Conservation (phyloP, 2,113 vertebrate genomes). For the Bubo bubo region DNA sequence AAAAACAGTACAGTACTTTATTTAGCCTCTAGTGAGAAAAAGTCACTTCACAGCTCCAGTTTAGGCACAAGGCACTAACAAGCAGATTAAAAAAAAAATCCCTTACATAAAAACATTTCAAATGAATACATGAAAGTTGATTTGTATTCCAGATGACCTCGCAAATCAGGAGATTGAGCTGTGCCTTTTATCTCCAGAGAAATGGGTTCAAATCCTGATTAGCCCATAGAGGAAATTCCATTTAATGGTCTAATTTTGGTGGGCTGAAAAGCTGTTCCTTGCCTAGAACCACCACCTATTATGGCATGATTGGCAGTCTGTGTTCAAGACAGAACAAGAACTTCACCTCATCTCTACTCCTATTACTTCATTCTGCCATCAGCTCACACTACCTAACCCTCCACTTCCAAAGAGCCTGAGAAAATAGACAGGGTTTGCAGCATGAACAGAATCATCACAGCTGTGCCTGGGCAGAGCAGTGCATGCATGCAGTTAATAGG, state of each 20-base stretch:
- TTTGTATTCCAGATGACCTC: conserved; percentile 48
- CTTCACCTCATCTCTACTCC: conserved; percentile 49
- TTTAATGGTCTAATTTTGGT: conserved; percentile 51
- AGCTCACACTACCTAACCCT: conserved; percentile 12
- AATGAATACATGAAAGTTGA: conserved; percentile 32
- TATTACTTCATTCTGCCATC: conserved; percentile 55
- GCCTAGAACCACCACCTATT: conserved; percentile 47
- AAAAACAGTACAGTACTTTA: conserved; percentile 65
- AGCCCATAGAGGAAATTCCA: conserved; percentile 55
- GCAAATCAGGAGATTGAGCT: conserved; percentile 32
- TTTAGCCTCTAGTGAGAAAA: conserved; percentile 55
- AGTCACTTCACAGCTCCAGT: conserved; percentile 41
- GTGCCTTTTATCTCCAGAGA: conserved; percentile 44
- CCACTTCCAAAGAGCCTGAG: conserved; percentile 44
- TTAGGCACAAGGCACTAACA: conserved; percentile 14
- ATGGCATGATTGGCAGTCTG: conserved; percentile 52
- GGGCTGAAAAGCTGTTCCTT: conserved; percentile 49
- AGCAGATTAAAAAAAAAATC: neutral
- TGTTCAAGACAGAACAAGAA: conserved; percentile 52
- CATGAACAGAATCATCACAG: neutral
- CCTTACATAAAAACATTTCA: conserved; percentile 36
- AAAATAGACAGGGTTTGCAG: neutral
- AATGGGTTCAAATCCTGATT: conserved; percentile 44
- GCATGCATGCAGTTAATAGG: neutral
- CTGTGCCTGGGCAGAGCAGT: neutral